These are phyloP conservation scores for Crocodylus rhombifer DNA, from an alignment of 2,797 vertebrate species.

Conservation along the genomic window DNA sequence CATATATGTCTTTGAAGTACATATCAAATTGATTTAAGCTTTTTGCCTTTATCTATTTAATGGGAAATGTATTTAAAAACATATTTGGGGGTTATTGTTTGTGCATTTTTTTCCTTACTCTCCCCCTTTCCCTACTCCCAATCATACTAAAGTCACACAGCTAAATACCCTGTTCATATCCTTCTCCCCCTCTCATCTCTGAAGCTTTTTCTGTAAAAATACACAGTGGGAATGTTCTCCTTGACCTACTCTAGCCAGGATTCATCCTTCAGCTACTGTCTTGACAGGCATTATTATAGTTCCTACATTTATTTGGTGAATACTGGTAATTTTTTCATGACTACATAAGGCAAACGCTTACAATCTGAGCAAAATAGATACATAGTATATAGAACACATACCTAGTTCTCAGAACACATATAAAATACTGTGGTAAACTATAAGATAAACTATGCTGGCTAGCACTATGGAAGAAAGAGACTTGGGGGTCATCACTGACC, in stretches of 20 bases:
- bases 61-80: slow-evolving; percentile 57
- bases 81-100: not conserved
- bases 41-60: slow-evolving; percentile 45
- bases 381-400: too few relatives aligned
- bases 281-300: rapidly evolving
- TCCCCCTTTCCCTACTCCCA: not conserved
- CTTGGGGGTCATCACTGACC: too few relatives aligned
- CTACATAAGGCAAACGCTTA: not conserved
- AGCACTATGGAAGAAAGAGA: too few relatives aligned
- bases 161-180: not conserved
- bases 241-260: not conserved
- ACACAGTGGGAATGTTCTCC: not conserved
- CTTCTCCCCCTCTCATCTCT: not conserved
- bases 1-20: slow-evolving; percentile 54
- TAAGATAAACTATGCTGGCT: not conserved
- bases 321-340: not conserved
- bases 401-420: too few relatives aligned
- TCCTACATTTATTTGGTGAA: not conserved
- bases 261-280: not conserved
- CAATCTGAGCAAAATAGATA: rapidly evolving
- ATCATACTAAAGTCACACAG: not conserved
- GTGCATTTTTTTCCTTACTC: not conserved
- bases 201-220: not conserved
- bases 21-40: slow-evolving; percentile 37
- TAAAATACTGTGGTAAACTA: not conserved